phyloP scores from a whole-genome alignment of 2,888 invertebrate species.

The Petrolisthes cinctipes region DNA sequence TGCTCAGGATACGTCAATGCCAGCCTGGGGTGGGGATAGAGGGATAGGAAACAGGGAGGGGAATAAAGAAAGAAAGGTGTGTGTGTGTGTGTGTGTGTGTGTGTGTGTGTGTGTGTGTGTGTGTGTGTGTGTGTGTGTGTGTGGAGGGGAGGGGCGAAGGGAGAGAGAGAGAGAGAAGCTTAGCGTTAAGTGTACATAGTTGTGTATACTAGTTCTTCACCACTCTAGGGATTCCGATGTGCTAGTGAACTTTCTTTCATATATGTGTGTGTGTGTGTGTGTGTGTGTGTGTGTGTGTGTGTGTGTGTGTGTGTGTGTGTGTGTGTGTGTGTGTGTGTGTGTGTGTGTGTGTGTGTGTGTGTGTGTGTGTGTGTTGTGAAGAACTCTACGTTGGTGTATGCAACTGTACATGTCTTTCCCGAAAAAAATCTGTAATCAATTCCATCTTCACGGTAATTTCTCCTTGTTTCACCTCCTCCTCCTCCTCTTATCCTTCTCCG shows the following conservation, averaged over 20 bases:
- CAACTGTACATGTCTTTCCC: too few species aligned
- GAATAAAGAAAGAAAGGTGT: neutral
- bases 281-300: constrained; percentile 24
- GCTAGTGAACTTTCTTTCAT: neutral
- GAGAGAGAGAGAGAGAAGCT: neutral
- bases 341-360: constrained; percentile 28
- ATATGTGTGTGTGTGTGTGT: neutral
- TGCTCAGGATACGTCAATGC: too few species aligned
- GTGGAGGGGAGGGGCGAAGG: neutral
- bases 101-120: constrained; percentile 16
- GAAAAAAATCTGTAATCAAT: too few species aligned
- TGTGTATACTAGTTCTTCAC: too few species aligned
- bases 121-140: constrained; percentile 23
- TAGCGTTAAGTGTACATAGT: too few species aligned
- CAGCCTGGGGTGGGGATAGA: too few species aligned
- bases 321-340: constrained; percentile 14
- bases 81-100: constrained; percentile 16
- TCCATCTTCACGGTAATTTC: neutral
- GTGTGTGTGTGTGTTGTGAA: constrained; percentile 12
- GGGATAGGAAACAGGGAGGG: too few species aligned
- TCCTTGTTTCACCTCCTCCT: neutral
- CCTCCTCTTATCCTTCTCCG: neutral
- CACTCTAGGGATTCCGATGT: too few species aligned
- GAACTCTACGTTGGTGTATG: too few species aligned
- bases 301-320: neutral